Evolutionary conservation across 2,888 invertebrate genomes (phyloP).

Genomic region (Stegana nigrithorax): DNA sequence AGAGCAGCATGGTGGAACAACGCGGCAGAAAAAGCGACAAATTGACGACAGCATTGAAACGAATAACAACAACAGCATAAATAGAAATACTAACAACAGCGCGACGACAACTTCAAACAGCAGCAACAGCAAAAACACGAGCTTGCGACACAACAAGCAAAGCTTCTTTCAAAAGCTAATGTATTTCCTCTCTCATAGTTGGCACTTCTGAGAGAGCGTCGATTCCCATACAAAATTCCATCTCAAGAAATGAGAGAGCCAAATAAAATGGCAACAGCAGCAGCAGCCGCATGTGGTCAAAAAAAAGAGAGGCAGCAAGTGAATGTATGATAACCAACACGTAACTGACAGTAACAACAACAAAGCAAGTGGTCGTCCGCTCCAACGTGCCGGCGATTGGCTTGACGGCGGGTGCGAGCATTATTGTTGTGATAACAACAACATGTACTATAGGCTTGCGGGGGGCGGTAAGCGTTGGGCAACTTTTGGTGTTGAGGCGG

Average conservation of each 20-base stretch:
- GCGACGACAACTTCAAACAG: not conserved
- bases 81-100: not conserved
- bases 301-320: not conserved
- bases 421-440: not conserved
- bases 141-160: constrained; percentile 10
- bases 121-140: not conserved
- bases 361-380: too few relatives aligned
- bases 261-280: too few relatives aligned
- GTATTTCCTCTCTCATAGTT: too few relatives aligned
- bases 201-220: too few relatives aligned
- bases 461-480: not conserved
- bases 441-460: not conserved
- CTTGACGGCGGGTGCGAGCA: too few relatives aligned
- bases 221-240: too few relatives aligned
- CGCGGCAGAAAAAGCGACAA: not conserved
- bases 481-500: not conserved
- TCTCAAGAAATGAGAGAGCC: too few relatives aligned
- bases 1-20: not conserved
- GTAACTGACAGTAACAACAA: not conserved
- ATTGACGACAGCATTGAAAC: not conserved
- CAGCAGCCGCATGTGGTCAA: too few relatives aligned
- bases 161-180: too few relatives aligned
- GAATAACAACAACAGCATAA: not conserved
- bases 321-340: too few relatives aligned
- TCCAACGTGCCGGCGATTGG: too few relatives aligned